Evolutionary conservation across 2,113 vertebrate species (phyloP).

Genomic region (Mixornis gularis): DNA sequence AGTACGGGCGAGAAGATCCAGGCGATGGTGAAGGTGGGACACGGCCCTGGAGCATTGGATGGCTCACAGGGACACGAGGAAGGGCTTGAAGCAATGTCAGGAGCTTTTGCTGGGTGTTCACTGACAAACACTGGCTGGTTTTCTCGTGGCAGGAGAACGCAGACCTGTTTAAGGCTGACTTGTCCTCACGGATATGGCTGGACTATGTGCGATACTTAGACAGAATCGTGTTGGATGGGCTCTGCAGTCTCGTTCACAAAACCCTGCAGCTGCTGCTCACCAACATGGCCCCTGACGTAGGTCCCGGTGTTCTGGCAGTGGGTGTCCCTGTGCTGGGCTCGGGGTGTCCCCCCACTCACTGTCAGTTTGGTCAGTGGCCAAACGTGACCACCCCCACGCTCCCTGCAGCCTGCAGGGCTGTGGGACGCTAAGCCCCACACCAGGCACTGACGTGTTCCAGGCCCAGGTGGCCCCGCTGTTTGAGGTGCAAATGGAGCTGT

Average conservation of each 20-base stretch:
- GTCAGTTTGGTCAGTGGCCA: not conserved
- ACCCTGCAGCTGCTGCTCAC: conserved; percentile 69
- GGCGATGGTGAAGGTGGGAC: conserved; percentile 61
- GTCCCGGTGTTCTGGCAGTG: not conserved
- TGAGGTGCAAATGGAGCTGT: conserved; percentile 70
- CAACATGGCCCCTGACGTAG: conserved; percentile 67
- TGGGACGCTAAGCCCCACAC: accelerated
- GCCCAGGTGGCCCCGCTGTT: conserved; percentile 54
- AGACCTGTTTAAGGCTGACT: conserved; percentile 60
- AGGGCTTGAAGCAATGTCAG: accelerated
- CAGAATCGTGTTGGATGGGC: conserved; percentile 54
- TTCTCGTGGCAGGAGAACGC: conserved; percentile 72
- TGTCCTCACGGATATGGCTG: conserved; percentile 43
- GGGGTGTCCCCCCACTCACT: accelerated
- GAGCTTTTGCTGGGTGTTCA: not conserved
- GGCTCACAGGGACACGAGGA: accelerated
- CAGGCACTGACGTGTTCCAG: not conserved
- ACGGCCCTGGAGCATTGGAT: accelerated
- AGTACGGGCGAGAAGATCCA: conserved; percentile 47
- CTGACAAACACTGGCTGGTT: accelerated
- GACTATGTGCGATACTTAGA: conserved; percentile 66
- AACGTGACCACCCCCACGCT: accelerated
- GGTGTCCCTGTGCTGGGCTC: accelerated
- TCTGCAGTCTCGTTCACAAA: conserved; percentile 62
- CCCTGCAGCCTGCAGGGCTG: accelerated